Evolutionary conservation across 53 echinoderm and acorn worm species (phyloP).

Genomic region (Crossaster papposus): DNA sequence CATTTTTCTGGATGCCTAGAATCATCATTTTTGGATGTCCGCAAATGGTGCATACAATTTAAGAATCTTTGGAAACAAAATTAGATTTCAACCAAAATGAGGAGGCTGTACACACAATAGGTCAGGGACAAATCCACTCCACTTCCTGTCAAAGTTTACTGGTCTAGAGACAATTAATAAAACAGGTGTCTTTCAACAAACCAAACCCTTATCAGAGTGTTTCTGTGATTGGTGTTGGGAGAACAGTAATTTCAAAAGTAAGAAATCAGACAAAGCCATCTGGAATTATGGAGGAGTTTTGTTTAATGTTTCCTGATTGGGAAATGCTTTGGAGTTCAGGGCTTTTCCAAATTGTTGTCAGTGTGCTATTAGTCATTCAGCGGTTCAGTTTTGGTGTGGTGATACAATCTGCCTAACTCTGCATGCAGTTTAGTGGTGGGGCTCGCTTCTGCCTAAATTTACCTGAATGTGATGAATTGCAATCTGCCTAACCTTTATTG

Average conservation of each 20-base stretch:
- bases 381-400: background rate
- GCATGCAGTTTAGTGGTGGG: background rate
- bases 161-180: background rate
- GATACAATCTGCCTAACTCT: constrained; percentile 34
- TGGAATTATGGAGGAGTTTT: background rate
- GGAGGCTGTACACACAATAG: background rate
- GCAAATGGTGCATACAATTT: too few relatives aligned
- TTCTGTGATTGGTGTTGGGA: background rate
- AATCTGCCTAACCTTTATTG: constrained; percentile 26
- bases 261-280: background rate
- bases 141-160: background rate
- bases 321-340: background rate
- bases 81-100: background rate
- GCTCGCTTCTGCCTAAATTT: constrained; percentile 23
- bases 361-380: background rate
- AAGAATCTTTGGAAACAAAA: too few relatives aligned
- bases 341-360: background rate
- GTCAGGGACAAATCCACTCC: background rate
- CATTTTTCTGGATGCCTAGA: too few relatives aligned
- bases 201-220: background rate
- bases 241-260: constrained; percentile 5
- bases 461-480: background rate
- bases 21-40: too few relatives aligned
- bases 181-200: constrained; percentile 13
- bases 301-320: background rate